phyloP scores from a whole-genome alignment of 2,797 vertebrate species.

The Nyctibius grandis region DNA sequence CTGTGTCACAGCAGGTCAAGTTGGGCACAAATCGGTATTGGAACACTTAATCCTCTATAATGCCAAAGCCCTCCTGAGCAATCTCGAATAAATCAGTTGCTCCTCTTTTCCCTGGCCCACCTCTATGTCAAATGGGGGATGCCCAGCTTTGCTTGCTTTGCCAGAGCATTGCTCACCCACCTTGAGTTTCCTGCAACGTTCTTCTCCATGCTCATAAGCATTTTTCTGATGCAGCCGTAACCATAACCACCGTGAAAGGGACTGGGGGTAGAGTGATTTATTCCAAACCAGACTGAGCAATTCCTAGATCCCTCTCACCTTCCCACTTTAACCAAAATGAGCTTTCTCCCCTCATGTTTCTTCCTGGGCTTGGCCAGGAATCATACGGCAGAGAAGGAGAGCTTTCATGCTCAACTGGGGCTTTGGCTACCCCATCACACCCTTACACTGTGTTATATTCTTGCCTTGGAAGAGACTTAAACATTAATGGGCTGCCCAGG shows the following conservation, averaged over 20 bases:
- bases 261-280: background rate
- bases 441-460: background rate
- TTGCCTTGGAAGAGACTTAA: background rate
- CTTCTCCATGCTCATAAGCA: background rate
- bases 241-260: background rate
- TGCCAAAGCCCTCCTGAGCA: fast-evolving
- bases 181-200: background rate
- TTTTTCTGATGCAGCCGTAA: background rate
- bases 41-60: background rate
- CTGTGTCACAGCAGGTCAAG: background rate
- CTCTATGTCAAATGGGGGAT: fast-evolving
- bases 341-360: background rate
- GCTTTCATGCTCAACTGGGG: background rate
- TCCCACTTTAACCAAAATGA: background rate
- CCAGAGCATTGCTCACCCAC: background rate
- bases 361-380: background rate
- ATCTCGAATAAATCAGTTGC: background rate
- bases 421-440: fast-evolving
- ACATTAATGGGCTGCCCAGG: too few species aligned
- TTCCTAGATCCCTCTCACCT: background rate
- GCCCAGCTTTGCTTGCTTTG: background rate
- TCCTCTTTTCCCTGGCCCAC: background rate
- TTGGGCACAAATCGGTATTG: fast-evolving
- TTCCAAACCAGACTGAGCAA: background rate
- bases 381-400: background rate